A percentile compares a stretch with the other conserved stretches of the same genome.
These are phyloP conservation scores for Disparrhopalites patrizii DNA, from an alignment of 2,888 invertebrate genomes.

Conservation along the genomic window DNA sequence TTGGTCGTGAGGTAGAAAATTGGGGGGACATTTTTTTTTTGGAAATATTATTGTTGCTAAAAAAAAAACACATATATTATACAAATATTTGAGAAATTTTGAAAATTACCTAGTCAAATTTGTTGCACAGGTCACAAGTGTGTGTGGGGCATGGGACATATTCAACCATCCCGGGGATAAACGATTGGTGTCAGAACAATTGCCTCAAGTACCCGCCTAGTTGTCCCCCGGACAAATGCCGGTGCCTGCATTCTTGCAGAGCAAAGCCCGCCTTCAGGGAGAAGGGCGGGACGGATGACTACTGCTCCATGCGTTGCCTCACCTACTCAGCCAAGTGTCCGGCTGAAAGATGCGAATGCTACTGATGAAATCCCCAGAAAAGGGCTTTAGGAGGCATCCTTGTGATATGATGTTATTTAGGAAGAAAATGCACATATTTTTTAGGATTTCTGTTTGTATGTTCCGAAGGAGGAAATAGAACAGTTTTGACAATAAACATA, in stretches of 20 bases:
- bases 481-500: too few species aligned
- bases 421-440: too few species aligned
- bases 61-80: too few species aligned
- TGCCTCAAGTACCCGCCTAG: slow-evolving; percentile 82
- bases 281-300: slow-evolving; percentile 66
- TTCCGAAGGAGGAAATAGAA: too few species aligned
- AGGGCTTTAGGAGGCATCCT: too few species aligned
- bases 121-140: slow-evolving; percentile 74
- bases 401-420: too few species aligned
- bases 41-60: too few species aligned
- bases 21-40: not conserved
- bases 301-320: slow-evolving; percentile 82
- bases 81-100: too few species aligned
- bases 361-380: slow-evolving; percentile 54
- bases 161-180: slow-evolving; percentile 69
- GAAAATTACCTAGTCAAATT: too few species aligned
- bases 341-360: slow-evolving; percentile 67
- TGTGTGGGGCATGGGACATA: slow-evolving; percentile 66
- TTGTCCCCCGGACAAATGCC: slow-evolving; percentile 70
- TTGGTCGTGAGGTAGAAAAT: slow-evolving; percentile 40
- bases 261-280: slow-evolving; percentile 72
- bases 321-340: slow-evolving; percentile 70
- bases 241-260: slow-evolving; percentile 76
- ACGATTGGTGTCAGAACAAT: slow-evolving; percentile 78
- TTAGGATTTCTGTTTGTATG: too few species aligned